A percentile compares a stretch with the other conserved stretches of the same genome.
These are phyloP conservation scores for Drosophila multiciliata DNA, from an alignment of 2,888 invertebrate species.

Conservation along the genomic window DNA sequence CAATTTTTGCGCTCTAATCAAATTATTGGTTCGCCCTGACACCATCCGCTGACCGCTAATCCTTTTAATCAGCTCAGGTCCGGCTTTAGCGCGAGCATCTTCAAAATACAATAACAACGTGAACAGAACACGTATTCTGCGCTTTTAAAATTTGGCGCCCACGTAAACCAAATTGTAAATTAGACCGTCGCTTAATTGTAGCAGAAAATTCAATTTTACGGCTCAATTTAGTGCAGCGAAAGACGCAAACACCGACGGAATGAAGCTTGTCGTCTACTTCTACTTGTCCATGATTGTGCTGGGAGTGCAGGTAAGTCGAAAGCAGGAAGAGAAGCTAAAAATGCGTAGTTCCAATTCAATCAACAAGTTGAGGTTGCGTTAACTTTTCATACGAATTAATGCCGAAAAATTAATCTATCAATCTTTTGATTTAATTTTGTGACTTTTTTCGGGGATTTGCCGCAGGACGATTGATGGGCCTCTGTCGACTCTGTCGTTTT, in stretches of 20 bases:
- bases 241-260: constrained; percentile 53
- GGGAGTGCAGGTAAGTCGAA: constrained; percentile 80
- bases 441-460: constrained; percentile 22
- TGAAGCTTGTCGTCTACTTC: constrained; percentile 83
- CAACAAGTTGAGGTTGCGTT: constrained; percentile 75
- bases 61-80: constrained; percentile 47
- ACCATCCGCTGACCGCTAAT: constrained; percentile 53
- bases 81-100: neutral
- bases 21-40: constrained; percentile 62
- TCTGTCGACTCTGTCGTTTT: constrained; percentile 32
- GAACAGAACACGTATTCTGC: neutral
- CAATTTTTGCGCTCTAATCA: constrained; percentile 61
- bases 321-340: neutral
- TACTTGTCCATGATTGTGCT: constrained; percentile 83
- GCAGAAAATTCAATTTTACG: constrained; percentile 54
- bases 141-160: constrained; percentile 28
- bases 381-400: constrained; percentile 42
- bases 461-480: constrained; percentile 63
- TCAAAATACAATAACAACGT: neutral
- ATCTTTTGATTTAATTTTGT: constrained; percentile 56
- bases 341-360: constrained; percentile 68
- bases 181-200: constrained; percentile 62
- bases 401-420: constrained; percentile 22
- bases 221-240: constrained; percentile 20
- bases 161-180: constrained; percentile 20